Evolutionary conservation across 2,888 invertebrate species (phyloP), one percentile per base, ranked within the genome.

Genomic region (Drosophila yooni): DNA sequence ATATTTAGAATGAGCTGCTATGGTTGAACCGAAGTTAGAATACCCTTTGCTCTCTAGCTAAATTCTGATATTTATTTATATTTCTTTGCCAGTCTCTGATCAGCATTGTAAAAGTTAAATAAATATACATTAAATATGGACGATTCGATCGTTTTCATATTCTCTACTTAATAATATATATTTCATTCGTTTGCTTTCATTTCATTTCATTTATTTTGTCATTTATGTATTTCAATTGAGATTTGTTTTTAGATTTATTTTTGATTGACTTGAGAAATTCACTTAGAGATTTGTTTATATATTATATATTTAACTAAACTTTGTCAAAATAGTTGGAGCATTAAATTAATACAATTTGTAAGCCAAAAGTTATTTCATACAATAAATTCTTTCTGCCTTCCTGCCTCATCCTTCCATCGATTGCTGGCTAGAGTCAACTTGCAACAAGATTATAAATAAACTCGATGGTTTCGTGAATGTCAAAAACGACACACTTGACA

Each of bases 31-130:
- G 67, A 67, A 36, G 15, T 36, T 36, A 0, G n/a, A 15, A 67
- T 63, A 38, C 67, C 25, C 67, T 67, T 46, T 18, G 11, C 51
- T 2, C 10, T 1, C 21, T 11, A 18, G 54, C 54, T 13, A 8
- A 36, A 27, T 10, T 27, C 18, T 1, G 11, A 27, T 25, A 10
- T 5, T 29, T 18, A 50, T 29, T 48, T 2, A 27, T 18, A 27
- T 48, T 27, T 18, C 13, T 21, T 7, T 21, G 1, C 6, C 11
- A 43, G 36, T 15, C 36, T 36, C 7, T 36, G 7, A 36, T 36
- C 36, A 36, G 15, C 15, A 15, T 36, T 15, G 36, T 15, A 15
- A 36, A 36, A 36, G 36, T 7, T 36, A 36, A 36, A 15, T 36
- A 6, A 36, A 6, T 36, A 7, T 15, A 15, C 7, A 15, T 15